Evolutionary conservation across 1,140 invertebrate genomes (phyloP).

Genomic region (Aphis gossypii): DNA sequence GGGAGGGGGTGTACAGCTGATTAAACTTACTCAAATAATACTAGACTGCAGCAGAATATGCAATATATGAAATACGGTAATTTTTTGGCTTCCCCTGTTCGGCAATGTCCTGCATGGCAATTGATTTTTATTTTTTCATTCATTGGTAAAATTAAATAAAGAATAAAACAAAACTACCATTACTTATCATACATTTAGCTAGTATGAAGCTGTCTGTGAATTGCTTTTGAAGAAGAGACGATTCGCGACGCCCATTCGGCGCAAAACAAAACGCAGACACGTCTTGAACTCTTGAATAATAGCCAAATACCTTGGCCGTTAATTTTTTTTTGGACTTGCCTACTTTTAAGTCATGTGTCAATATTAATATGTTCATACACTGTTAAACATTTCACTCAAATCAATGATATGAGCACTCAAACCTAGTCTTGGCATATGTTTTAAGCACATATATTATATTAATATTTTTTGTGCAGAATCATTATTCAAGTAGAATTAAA

Average conservation of each 20-base stretch:
- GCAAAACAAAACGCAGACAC: neutral
- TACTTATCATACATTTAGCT: neutral
- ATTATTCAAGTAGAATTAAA: neutral
- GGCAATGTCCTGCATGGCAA: neutral
- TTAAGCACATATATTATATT: neutral
- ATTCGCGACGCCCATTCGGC: neutral
- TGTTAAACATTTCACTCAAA: neutral
- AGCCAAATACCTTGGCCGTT: neutral
- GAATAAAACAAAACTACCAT: neutral
- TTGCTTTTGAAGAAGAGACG: neutral
- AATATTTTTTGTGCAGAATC: neutral
- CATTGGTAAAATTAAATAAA: neutral
- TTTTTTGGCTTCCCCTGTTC: neutral
- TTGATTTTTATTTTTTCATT: neutral
- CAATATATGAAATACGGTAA: neutral
- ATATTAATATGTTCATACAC: neutral
- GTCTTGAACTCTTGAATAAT: slow-evolving; percentile 10
- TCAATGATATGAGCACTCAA: neutral
- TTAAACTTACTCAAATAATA: neutral
- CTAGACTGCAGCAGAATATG: neutral
- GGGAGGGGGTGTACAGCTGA: neutral
- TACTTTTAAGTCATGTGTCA: neutral
- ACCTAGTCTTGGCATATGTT: neutral
- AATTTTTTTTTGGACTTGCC: neutral
- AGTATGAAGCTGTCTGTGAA: neutral